Percentiles rank a stretch among this genome's conserved stretches.
Conservation (phyloP, 2,888 invertebrate species). For the Drosophila longiperda region DNA sequence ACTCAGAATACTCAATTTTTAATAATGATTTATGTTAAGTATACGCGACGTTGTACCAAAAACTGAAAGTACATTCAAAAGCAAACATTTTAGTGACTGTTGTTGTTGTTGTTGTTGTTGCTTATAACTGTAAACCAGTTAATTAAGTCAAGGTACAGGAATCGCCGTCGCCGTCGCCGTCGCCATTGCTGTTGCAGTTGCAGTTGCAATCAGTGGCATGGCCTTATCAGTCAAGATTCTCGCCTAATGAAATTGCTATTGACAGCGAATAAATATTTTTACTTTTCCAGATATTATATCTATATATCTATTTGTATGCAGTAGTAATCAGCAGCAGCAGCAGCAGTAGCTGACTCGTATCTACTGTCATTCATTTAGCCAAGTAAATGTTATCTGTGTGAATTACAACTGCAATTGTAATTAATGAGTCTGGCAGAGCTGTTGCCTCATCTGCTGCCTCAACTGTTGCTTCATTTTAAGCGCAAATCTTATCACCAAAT, state of each 20-base stretch:
- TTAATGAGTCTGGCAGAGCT: constrained; percentile 21
- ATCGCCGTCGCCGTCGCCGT: too few relatives aligned
- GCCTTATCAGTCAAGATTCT: constrained; percentile 44
- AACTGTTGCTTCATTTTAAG: neutral
- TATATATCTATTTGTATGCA: constrained; percentile 24
- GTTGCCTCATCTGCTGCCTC: constrained; percentile 4
- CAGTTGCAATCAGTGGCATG: constrained; percentile 6
- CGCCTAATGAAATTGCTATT: constrained; percentile 46
- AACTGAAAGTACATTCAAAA: neutral
- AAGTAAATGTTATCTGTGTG: constrained; percentile 20
- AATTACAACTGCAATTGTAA: constrained; percentile 33
- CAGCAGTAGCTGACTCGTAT: neutral
- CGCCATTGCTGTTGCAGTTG: neutral
- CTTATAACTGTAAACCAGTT: constrained; percentile 28
- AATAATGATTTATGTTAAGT: constrained; percentile 18
- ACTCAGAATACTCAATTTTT: neutral
- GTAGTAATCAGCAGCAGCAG: neutral
- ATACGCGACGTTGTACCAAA: constrained; percentile 23
- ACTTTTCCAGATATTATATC: constrained; percentile 32
- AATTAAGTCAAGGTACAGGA: neutral
- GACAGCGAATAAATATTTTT: constrained; percentile 52
- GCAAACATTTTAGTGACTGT: neutral
- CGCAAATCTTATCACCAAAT: constrained; percentile 21
- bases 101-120: neutral
- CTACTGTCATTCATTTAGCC: constrained; percentile 13